A percentile compares a stretch with the other conserved stretches of the same genome.
Evolutionary conservation across 2,113 vertebrate genomes (phyloP).

Genomic region (Eublepharis macularius): DNA sequence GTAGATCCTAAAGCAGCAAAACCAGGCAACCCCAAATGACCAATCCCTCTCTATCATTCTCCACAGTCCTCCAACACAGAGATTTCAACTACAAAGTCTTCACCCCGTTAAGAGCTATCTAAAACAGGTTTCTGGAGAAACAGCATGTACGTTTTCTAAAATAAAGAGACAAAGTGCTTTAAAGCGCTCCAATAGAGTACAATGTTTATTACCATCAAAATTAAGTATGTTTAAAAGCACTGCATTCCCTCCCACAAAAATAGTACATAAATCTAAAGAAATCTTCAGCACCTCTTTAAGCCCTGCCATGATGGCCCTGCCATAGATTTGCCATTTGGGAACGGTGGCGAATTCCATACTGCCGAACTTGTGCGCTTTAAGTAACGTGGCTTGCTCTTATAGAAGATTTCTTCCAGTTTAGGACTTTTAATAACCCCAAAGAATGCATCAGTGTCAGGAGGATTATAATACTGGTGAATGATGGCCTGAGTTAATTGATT

Average conservation of each 20-base stretch:
- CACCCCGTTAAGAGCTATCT: background rate
- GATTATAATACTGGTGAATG: constrained; percentile 86
- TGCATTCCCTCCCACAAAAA: background rate
- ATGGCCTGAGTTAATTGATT: constrained; percentile 81
- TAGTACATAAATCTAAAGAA: background rate
- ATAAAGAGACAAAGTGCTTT: background rate
- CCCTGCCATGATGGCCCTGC: background rate
- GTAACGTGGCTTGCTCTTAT: constrained; percentile 90
- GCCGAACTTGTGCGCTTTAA: constrained; percentile 94
- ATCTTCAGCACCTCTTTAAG: constrained; percentile 65
- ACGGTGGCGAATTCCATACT: constrained; percentile 87
- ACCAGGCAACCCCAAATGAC: too few relatives aligned
- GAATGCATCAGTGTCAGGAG: constrained; percentile 71
- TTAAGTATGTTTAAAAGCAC: background rate
- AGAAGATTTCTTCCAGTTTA: constrained; percentile 87
- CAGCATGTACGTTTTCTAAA: too few relatives aligned
- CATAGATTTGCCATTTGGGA: constrained; percentile 42
- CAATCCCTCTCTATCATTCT: too few relatives aligned
- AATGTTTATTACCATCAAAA: constrained; percentile 26
- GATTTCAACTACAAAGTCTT: background rate
- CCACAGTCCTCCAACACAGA: background rate
- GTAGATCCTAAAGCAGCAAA: too few relatives aligned
- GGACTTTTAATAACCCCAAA: constrained; percentile 81
- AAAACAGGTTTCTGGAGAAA: too few relatives aligned
- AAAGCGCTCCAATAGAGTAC: background rate